Conservation (phyloP, 2,797 vertebrate species). For the Salmo trutta region DNA sequence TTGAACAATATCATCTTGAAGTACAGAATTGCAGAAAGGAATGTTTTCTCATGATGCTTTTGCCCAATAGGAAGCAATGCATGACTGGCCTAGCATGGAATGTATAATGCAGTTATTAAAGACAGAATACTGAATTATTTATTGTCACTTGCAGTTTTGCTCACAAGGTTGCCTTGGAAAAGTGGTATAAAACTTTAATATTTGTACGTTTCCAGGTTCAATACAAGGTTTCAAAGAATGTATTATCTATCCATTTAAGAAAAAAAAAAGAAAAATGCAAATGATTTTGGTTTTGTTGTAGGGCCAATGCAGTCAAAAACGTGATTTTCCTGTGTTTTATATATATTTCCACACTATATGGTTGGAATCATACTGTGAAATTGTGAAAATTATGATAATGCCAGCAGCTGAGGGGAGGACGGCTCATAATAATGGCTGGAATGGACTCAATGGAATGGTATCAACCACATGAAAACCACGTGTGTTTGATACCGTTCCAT, state of each 20-base stretch:
- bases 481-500: no score
- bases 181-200: slow-evolving; percentile 50
- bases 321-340: no score
- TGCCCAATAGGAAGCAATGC: slow-evolving; percentile 18
- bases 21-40: slow-evolving; percentile 7
- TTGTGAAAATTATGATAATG: no score
- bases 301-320: no score
- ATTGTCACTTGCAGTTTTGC: slow-evolving; percentile 50
- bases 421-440: no score
- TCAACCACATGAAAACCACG: no score
- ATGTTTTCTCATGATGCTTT: slow-evolving; percentile 23
- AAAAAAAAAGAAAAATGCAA: slow-evolving; percentile 5
- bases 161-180: slow-evolving; percentile 45
- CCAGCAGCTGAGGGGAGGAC: no score
- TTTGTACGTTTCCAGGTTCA: slow-evolving; percentile 39
- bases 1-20: background rate
- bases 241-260: slow-evolving; percentile 27
- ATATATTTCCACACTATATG: no score
- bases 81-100: slow-evolving; percentile 24
- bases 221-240: slow-evolving; percentile 38
- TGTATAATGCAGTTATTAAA: slow-evolving; percentile 50
- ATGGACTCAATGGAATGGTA: no score
- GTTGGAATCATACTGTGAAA: no score
- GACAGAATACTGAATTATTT: slow-evolving; percentile 51
- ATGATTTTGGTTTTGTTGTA: background rate